Conservation (phyloP, 2,113 vertebrate genomes). For the Corythornis vintsioides region DNA sequence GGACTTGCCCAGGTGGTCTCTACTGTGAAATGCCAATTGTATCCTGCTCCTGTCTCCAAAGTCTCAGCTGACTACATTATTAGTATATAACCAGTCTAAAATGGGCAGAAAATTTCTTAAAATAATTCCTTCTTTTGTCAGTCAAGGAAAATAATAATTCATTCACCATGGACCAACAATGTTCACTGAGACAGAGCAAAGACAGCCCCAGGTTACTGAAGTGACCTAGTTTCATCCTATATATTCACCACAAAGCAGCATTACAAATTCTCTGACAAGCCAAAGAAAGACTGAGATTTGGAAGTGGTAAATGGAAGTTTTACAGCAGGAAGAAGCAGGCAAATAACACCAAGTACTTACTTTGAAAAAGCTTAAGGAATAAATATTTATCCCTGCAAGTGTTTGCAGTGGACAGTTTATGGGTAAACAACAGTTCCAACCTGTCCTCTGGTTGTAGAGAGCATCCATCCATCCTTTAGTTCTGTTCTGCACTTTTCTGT, state of each 20-base stretch:
- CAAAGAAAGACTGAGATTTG: slow-evolving; percentile 34
- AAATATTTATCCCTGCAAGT: background rate
- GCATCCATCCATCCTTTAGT: background rate
- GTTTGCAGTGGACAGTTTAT: background rate
- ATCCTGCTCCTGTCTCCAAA: background rate
- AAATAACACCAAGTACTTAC: background rate
- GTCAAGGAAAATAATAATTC: slow-evolving; percentile 65
- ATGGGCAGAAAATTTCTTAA: slow-evolving; percentile 35
- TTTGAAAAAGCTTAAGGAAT: background rate
- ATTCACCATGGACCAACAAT: slow-evolving; percentile 56
- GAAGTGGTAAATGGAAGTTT: slow-evolving; percentile 12
- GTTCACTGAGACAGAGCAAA: slow-evolving; percentile 65
- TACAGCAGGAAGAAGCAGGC: background rate
- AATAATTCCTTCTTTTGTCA: slow-evolving; percentile 56
- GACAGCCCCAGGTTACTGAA: slow-evolving; percentile 68
- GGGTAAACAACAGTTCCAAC: background rate
- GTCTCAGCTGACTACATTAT: background rate
- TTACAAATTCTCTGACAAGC: slow-evolving; percentile 47
- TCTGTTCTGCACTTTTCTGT: background rate
- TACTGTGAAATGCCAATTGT: background rate
- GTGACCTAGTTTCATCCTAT: slow-evolving; percentile 64
- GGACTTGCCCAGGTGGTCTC: background rate
- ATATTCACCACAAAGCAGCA: slow-evolving; percentile 38
- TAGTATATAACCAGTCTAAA: slow-evolving; percentile 20
- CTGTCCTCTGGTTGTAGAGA: background rate